Conservation (phyloP, 2,888 invertebrate genomes). For the Mythimna lalbum region DNA sequence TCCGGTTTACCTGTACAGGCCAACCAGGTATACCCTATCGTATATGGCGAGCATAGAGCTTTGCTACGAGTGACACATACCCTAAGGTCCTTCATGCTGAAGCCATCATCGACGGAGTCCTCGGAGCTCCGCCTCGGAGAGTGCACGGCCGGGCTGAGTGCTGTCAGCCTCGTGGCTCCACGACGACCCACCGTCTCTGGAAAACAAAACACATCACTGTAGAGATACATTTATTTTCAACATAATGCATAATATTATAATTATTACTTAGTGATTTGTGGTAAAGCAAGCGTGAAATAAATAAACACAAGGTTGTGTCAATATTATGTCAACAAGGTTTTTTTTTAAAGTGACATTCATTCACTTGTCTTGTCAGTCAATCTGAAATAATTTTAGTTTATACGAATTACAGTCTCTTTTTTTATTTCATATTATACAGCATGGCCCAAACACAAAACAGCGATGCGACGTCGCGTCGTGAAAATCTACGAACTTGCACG, state of each 20-base stretch:
- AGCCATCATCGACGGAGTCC: conserved; percentile 96
- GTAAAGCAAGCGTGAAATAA: not conserved
- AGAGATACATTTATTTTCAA: not conserved
- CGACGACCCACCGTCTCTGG: conserved; percentile 85
- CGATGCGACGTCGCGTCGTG: too few species aligned
- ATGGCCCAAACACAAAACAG: too few species aligned
- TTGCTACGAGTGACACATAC: too few species aligned
- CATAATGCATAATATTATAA: not conserved
- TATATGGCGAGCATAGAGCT: too few species aligned
- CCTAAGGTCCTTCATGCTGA: conserved; percentile 94
- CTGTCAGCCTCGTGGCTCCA: conserved; percentile 80
- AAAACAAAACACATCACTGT: conserved; percentile 21
- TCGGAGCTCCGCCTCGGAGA: conserved; percentile 97
- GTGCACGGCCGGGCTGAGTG: conserved; percentile 89
- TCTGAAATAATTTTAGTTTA: not conserved
- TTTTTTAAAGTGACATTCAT: not conserved
- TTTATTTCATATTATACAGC: too few species aligned
- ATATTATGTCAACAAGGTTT: not conserved
- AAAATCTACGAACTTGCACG: too few species aligned
- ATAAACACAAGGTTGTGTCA: not conserved
- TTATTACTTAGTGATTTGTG: too few species aligned
- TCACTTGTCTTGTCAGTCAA: conserved; percentile 1
- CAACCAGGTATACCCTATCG: too few species aligned
- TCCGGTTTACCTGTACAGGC: too few species aligned
- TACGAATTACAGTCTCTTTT: not conserved